phyloP scores from a whole-genome alignment of 2,113 vertebrate species.

The Loxodonta africana region DNA sequence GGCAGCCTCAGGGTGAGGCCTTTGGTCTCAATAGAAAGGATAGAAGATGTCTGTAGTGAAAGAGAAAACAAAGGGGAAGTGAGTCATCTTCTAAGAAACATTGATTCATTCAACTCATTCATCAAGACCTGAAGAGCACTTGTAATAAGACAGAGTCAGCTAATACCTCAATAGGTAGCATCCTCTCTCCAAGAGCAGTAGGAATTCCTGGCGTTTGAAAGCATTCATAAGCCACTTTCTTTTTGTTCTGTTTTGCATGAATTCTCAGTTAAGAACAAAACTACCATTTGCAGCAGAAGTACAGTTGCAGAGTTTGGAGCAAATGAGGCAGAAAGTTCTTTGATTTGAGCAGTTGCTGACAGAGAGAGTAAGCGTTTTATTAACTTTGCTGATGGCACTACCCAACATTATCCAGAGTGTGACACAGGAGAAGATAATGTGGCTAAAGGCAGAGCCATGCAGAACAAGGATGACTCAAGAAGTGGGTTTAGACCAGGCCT shows the following conservation, averaged over 20 bases:
- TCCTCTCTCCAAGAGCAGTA: neutral
- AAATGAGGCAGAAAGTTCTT: conserved; percentile 25
- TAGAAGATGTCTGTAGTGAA: neutral
- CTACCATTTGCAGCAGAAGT: neutral
- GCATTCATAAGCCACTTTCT: neutral
- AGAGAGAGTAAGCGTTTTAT: neutral
- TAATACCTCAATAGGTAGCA: neutral
- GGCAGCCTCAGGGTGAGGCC: neutral
- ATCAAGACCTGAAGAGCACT: neutral
- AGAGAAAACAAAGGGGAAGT: conserved; percentile 8
- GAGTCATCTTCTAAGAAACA: conserved; percentile 12
- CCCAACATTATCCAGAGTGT: neutral
- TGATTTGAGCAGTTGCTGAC: conserved; percentile 23
- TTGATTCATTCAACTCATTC: neutral
- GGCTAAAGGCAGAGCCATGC: neutral
- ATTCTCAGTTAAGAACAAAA: conserved; percentile 16
- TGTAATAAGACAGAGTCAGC: neutral
- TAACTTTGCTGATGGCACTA: neutral
- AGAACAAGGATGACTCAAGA: neutral
- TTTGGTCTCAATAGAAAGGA: neutral
- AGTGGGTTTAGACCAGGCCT: neutral
- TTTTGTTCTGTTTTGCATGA: conserved; percentile 22
- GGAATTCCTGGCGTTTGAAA: neutral
- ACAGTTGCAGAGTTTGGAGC: neutral
- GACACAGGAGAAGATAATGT: neutral